Conservation (phyloP, 2,888 invertebrate species). For the Orthosia cruda region DNA sequence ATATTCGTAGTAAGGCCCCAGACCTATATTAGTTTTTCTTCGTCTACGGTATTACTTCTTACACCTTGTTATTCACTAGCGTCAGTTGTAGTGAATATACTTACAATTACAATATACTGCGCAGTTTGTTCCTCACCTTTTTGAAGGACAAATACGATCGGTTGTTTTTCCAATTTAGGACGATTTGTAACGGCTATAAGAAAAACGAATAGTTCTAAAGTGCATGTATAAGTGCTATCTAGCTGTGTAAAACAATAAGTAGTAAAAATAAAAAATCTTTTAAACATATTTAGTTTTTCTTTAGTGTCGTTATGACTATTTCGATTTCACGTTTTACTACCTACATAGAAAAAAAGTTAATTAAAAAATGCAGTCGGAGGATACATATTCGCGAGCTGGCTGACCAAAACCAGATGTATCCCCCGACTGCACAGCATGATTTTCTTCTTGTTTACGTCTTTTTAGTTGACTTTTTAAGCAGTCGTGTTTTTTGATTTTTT, state of each 20-base stretch:
- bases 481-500: too few species aligned
- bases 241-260: conserved; percentile 13
- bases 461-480: too few species aligned
- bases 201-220: not conserved
- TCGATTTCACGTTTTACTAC: conserved; percentile 18
- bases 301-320: not conserved
- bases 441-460: too few species aligned
- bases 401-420: too few species aligned
- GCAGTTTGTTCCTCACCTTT: conserved; percentile 4
- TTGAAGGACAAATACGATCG: conserved; percentile 24
- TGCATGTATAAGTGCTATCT: not conserved
- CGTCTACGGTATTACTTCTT: not conserved
- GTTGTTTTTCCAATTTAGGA: not conserved
- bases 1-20: too few species aligned
- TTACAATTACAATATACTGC: not conserved
- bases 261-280: conserved; percentile 8
- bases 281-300: not conserved
- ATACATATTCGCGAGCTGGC: too few species aligned
- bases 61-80: not conserved
- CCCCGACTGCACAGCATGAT: too few species aligned
- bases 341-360: too few species aligned
- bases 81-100: not conserved
- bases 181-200: not conserved
- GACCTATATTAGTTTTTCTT: too few species aligned
- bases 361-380: too few species aligned